Base-by-base conservation (phyloP, 1,140 invertebrate genomes). In the Leptonema lineaticorne region DNA sequence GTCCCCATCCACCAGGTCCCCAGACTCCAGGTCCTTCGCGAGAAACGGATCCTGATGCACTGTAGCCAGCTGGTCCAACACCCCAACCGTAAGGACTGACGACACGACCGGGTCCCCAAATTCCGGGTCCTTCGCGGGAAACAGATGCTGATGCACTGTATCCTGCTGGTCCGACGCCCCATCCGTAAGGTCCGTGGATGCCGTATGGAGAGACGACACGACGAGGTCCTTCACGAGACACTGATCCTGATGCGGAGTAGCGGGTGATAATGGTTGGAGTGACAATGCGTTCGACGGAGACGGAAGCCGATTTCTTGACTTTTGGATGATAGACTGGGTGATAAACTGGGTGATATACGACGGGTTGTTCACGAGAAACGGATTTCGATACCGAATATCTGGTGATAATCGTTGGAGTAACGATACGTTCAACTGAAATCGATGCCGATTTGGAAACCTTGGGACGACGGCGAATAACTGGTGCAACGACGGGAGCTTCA, bases 341-440 rank as follows among this genome's bases (percentile, higher is more conserved):
- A n/a, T n/a, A n/a, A 22, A 63, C 56, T 60, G 64, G 59, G 1
- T 53, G 45, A 41, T 53, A 69, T 0, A n/a, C 14, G 6, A 41
- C 41, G 9, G 41, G 62, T 28, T 27, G 18, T 50, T 64, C 62
- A 50, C 29, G 26, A n/a, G 62, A 64, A 5, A 27, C 62, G 2
- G 62, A 64, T 7, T 18, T 22, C 1, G 62, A 64, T 4, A 6
- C 6, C 4, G 37, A 45, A 14, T 16, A 9, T 24, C 59, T 33
- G 9, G 29, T 62, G n/a, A 37, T 27, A 41, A 62, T 30, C 1
- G 59, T 29, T 62, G 59, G 59, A 2, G 1, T 41, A 9, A 62
- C 59, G 41, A 62, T 29, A 16, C 24, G 30, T 41, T 62, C 59
- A 9, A 18, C 9, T 3, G 59, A 41, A 46, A 16, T 8, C 1